phyloP scores from a whole-genome alignment of 2,888 invertebrate species.

The Eurytoma californica region DNA sequence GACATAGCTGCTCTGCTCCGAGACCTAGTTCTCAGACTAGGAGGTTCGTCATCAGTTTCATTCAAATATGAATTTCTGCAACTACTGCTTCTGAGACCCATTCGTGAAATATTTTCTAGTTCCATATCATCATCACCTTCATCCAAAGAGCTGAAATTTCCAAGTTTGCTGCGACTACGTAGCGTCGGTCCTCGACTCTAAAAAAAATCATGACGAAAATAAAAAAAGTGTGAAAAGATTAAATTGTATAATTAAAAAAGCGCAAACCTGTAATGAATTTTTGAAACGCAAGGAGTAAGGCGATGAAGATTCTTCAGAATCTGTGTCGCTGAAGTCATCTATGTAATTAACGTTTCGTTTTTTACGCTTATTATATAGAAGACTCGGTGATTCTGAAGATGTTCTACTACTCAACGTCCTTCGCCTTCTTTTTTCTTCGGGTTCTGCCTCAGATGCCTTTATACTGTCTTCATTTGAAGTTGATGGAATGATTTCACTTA shows the following conservation, averaged over 20 bases:
- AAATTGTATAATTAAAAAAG: constrained; percentile 1
- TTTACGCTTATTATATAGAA: constrained; percentile 13
- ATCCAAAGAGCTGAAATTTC: neutral
- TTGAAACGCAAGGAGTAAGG: neutral
- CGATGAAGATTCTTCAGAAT: neutral
- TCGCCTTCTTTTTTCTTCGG: constrained; percentile 6
- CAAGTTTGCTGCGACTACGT: neutral
- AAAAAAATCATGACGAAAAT: neutral
- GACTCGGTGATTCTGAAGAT: constrained; percentile 37
- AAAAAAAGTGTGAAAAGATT: neutral
- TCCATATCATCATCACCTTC: constrained; percentile 44
- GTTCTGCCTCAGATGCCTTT: neutral
- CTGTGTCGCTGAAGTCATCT: constrained; percentile 42
- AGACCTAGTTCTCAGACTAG: neutral
- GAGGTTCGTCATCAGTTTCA: neutral
- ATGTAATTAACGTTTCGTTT: constrained; percentile 41
- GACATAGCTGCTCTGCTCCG: neutral
- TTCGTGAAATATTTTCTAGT: constrained; percentile 33
- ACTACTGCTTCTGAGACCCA: neutral
- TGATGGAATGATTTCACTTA: neutral
- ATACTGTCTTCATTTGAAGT: neutral
- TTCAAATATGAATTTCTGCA: neutral
- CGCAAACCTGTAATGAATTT: constrained; percentile 36
- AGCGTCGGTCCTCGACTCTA: constrained; percentile 34
- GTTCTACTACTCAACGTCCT: constrained; percentile 29